These are phyloP conservation scores for Pyrgilauda ruficollis DNA, from an alignment of 2,113 vertebrate species.

Conservation along the genomic window DNA sequence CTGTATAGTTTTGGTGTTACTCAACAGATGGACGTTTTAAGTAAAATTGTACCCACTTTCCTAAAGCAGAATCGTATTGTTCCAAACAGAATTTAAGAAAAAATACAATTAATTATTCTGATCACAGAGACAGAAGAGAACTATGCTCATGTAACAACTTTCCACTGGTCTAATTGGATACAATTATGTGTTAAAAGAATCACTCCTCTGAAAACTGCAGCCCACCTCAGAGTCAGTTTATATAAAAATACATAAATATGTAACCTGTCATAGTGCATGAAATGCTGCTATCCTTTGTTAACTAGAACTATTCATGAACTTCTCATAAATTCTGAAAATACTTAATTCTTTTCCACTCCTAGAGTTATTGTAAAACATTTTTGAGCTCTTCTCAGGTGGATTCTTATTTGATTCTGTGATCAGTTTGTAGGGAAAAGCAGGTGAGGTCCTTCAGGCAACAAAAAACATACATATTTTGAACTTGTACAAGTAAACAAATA, in stretches of 20 bases:
- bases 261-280: not conserved
- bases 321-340: not conserved
- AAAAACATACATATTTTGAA: not conserved
- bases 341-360: not conserved
- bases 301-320: not conserved
- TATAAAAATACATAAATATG: not conserved
- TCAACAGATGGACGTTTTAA: not conserved
- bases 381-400: not conserved
- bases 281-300: not conserved
- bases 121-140: not conserved
- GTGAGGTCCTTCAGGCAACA: not conserved
- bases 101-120: not conserved
- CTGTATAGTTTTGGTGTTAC: not conserved
- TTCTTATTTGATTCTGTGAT: not conserved
- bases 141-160: not conserved
- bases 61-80: conserved; percentile 2
- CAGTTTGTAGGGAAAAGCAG: not conserved
- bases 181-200: not conserved
- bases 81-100: not conserved
- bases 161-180: not conserved
- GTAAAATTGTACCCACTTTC: not conserved
- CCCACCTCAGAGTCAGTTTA: not conserved
- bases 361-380: not conserved
- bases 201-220: not conserved
- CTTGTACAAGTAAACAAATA: not conserved